Base-by-base conservation (phyloP, 1,140 invertebrate genomes). In the Chionoecetes opilio region DNA sequence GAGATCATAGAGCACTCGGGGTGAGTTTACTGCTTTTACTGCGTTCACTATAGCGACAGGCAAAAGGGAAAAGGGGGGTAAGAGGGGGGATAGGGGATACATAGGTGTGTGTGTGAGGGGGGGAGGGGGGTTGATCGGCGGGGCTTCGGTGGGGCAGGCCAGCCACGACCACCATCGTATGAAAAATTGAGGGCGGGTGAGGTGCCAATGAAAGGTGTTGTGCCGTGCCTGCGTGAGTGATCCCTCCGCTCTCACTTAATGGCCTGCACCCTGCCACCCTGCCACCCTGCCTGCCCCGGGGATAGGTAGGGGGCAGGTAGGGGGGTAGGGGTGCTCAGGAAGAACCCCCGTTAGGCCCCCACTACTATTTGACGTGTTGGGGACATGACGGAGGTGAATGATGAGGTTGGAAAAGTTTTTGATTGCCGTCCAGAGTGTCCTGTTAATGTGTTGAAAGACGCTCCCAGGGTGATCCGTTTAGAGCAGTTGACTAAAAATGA, bases 131-230 rank as follows among this genome's bases (percentile, higher is more conserved):
- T 53, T 38, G 37, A n/a, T 17, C 3, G 37, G 87, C 31, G 32
- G 41, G 31, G 26, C 53, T 17, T 9, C n/a, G n/a, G 34, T 6
- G 31, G 38, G 8, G 26, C 32, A 17, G 38, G 88, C 38, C 82
- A 85, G 34, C 85, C 85, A 87, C 29, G 32, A 87, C 85, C 85
- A 37, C 85, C 85, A 11, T 87, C 34, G 29, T 31, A 38, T 87
- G 85, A 87, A 87, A 87, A 87, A 87, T 87, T 87, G 85, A 87
- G 85, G 85, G 85, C 37, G 37, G 85, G 85, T 87, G 85, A 87
- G 85, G 85, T 87, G 85, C 85, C 85, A 87, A 87, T 87, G 85
- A 87, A 87, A 87, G 85, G 85, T 87, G 85, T 87, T 35, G 85
- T 38, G 85, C 37, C 63, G 63, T 87, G 85, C 34, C 85, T 17